Conservation (phyloP, 2,888 invertebrate genomes). For the Caenorhabditis doughertyi region DNA sequence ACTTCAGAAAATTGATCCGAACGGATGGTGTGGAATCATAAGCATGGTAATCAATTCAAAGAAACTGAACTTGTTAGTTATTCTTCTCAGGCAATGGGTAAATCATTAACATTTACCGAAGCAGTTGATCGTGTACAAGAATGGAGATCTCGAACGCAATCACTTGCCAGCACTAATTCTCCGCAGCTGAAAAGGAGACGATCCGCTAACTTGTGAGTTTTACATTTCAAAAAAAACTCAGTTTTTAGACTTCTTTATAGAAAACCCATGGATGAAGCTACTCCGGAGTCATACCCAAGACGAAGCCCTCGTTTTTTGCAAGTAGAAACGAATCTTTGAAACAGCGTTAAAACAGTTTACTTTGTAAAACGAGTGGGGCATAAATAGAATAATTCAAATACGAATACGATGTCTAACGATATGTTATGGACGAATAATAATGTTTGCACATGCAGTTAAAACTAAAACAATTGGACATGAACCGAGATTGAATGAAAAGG, state of each 20-base stretch:
- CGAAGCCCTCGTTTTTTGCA: slow-evolving; percentile 56
- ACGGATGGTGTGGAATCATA: slow-evolving; percentile 94
- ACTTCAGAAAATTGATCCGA: slow-evolving; percentile 91
- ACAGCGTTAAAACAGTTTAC: neutral
- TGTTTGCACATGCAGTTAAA: no score
- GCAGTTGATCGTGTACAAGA: slow-evolving; percentile 80
- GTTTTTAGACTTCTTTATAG: no score
- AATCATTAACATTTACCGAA: slow-evolving; percentile 78
- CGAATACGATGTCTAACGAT: no score
- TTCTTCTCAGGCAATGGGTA: slow-evolving; percentile 76
- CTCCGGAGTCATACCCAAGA: slow-evolving; percentile 9
- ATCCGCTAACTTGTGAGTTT: slow-evolving; percentile 44
- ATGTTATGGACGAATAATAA: no score
- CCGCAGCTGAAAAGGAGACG: slow-evolving; percentile 62
- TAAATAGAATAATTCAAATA: no score
- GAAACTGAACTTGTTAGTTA: no score
- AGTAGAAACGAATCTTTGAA: slow-evolving; percentile 63
- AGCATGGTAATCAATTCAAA: slow-evolving; percentile 88
- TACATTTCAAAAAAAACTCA: slow-evolving; percentile 5
- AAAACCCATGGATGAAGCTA: slow-evolving; percentile 20
- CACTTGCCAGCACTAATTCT: slow-evolving; percentile 68
- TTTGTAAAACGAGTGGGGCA: neutral
- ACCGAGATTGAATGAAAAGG: no score
- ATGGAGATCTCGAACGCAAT: slow-evolving; percentile 76
- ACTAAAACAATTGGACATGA: no score